Evolutionary conservation across 1,140 invertebrate genomes (phyloP).

Genomic region (Mamestra configurata): DNA sequence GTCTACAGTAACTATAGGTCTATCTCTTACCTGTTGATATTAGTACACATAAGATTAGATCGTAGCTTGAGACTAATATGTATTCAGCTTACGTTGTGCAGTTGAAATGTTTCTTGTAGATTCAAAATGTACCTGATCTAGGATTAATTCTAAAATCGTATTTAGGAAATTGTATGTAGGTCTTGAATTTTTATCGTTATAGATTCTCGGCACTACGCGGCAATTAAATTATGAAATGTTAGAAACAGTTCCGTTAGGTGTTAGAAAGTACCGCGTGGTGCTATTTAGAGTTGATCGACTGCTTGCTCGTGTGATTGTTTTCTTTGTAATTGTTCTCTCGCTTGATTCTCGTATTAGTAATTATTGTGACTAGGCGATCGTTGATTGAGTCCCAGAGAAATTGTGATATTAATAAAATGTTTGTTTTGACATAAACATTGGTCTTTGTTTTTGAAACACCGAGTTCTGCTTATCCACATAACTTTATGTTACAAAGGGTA

Average conservation of each 20-base stretch:
- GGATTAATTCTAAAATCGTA: slow-evolving; percentile 67
- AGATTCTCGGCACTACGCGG: slow-evolving; percentile 39
- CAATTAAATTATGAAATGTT: slow-evolving; percentile 60
- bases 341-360: slow-evolving; percentile 70
- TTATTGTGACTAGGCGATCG: slow-evolving; percentile 67
- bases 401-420: slow-evolving; percentile 87
- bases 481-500: slow-evolving; percentile 2
- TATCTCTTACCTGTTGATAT: slow-evolving; percentile 79
- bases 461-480: neutral
- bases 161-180: slow-evolving; percentile 53
- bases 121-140: slow-evolving; percentile 80
- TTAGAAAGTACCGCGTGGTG: slow-evolving; percentile 54
- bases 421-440: slow-evolving; percentile 64
- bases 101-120: slow-evolving; percentile 45
- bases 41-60: slow-evolving; percentile 63
- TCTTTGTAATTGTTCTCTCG: slow-evolving; percentile 59
- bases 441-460: slow-evolving; percentile 16
- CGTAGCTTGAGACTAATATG: slow-evolving; percentile 60
- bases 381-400: slow-evolving; percentile 80
- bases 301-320: slow-evolving; percentile 63
- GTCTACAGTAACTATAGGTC: slow-evolving; percentile 69
- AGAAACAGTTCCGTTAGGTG: slow-evolving; percentile 53
- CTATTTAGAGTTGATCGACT: slow-evolving; percentile 59
- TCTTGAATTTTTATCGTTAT: slow-evolving; percentile 43
- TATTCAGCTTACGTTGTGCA: slow-evolving; percentile 63